phyloP scores from a whole-genome alignment of 2,888 invertebrate genomes.

The Tubulanus polymorphus region DNA sequence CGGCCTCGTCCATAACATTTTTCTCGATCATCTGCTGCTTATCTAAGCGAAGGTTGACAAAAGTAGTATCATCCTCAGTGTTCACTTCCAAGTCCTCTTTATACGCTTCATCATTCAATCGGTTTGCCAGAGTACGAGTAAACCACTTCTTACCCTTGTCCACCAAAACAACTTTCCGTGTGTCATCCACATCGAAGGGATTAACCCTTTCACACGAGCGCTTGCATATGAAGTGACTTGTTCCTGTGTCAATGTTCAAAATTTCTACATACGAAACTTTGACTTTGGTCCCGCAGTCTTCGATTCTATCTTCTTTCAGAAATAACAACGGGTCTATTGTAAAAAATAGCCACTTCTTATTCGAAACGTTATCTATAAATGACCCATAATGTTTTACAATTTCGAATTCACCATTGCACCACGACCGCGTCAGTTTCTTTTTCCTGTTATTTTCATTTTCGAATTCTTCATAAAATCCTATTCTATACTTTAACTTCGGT shows the following conservation, averaged over 20 bases:
- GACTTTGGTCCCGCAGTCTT: neutral
- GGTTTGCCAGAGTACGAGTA: neutral
- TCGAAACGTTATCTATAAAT: conserved; percentile 1
- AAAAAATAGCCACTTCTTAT: conserved; percentile 1
- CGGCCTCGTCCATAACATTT: neutral
- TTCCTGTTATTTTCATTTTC: neutral
- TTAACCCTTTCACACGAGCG: neutral
- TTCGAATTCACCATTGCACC: neutral
- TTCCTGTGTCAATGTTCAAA: neutral
- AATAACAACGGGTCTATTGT: neutral
- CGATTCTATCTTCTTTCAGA: neutral
- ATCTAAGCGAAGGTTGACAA: conserved; percentile 2
- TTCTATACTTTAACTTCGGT: neutral
- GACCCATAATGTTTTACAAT: conserved; percentile 1
- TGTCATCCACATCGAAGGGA: neutral
- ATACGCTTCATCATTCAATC: neutral
- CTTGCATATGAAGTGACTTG: neutral
- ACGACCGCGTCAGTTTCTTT: neutral
- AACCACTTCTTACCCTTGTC: neutral
- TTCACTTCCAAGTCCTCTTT: neutral
- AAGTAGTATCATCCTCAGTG: neutral
- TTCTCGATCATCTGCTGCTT: neutral
- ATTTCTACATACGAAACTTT: neutral
- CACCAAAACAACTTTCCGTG: neutral
- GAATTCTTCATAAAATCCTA: conserved; percentile 1